Evolutionary conservation across 2,888 invertebrate genomes (phyloP).

Genomic region (Mayetiola destructor): DNA sequence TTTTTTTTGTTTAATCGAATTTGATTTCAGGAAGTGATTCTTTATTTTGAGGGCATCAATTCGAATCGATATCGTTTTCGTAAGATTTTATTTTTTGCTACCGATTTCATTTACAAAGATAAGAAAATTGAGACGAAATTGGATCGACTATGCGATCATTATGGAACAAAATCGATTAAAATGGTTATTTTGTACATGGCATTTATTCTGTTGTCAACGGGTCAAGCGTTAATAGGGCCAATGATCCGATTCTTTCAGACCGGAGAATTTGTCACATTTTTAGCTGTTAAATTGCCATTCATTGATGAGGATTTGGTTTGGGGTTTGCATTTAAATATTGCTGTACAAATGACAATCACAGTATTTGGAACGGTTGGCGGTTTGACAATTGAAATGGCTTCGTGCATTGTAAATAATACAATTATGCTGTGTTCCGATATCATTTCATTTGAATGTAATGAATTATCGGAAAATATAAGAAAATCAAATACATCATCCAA

Average conservation of each 20-base stretch:
- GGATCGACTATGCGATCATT: not conserved
- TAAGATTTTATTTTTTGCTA: not conserved
- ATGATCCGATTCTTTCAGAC: not conserved
- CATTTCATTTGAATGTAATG: not conserved
- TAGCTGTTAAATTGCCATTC: not conserved
- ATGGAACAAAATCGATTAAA: not conserved
- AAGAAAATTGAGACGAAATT: not conserved
- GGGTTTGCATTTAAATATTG: not conserved
- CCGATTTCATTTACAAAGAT: not conserved
- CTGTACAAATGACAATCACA: not conserved
- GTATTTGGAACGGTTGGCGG: not conserved
- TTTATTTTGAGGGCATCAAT: not conserved
- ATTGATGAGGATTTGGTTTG: not conserved
- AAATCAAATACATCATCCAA: not conserved
- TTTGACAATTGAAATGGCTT: not conserved
- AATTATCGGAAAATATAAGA: not conserved
- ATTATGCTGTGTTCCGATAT: not conserved
- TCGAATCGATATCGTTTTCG: not conserved
- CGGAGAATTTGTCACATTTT: not conserved
- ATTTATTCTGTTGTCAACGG: not conserved
- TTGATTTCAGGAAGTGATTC: not conserved
- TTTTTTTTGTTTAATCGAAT: not conserved
- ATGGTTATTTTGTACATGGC: not conserved
- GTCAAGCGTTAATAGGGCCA: not conserved
- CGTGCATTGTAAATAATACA: not conserved